Percentiles rank a stretch among this genome's conserved stretches.
phyloP scores from a whole-genome alignment of 2,888 invertebrate species.

The Dolichopus griseipennis region DNA sequence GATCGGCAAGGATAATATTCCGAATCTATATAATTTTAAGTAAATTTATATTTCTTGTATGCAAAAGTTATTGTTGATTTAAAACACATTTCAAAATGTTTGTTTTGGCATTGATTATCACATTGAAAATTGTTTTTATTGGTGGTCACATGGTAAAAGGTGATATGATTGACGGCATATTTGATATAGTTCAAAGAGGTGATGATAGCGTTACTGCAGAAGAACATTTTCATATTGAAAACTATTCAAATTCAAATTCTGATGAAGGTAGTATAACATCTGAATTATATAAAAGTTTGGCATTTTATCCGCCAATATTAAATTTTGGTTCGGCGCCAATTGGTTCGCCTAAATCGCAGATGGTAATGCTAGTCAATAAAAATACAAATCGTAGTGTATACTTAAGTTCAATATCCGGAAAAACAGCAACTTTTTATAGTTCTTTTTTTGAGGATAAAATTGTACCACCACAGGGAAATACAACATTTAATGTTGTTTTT shows the following conservation, averaged over 20 bases:
- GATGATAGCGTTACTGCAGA: slow-evolving; percentile 13
- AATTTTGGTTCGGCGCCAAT: slow-evolving; percentile 60
- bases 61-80: no score
- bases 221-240: slow-evolving; percentile 16
- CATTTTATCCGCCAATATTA: slow-evolving; percentile 47
- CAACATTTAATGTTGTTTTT: slow-evolving; percentile 92
- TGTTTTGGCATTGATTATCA: slow-evolving; percentile 10
- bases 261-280: slow-evolving; percentile 9
- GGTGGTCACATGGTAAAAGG: slow-evolving; percentile 14
- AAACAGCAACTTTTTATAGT: slow-evolving; percentile 91
- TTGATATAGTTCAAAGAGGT: slow-evolving; percentile 2
- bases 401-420: slow-evolving; percentile 88
- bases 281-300: slow-evolving; percentile 34
- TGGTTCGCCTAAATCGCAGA: slow-evolving; percentile 76
- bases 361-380: slow-evolving; percentile 79
- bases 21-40: no score
- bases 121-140: slow-evolving; percentile 20
- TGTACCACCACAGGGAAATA: slow-evolving; percentile 83
- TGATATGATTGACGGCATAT: slow-evolving; percentile 15
- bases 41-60: no score
- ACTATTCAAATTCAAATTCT: slow-evolving; percentile 4
- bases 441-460: slow-evolving; percentile 96
- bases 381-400: slow-evolving; percentile 80
- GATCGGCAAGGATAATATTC: background rate
- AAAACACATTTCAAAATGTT: background rate